These are phyloP conservation scores for Gallirallus australis DNA, from an alignment of 2,797 vertebrate species.

Conservation along the genomic window DNA sequence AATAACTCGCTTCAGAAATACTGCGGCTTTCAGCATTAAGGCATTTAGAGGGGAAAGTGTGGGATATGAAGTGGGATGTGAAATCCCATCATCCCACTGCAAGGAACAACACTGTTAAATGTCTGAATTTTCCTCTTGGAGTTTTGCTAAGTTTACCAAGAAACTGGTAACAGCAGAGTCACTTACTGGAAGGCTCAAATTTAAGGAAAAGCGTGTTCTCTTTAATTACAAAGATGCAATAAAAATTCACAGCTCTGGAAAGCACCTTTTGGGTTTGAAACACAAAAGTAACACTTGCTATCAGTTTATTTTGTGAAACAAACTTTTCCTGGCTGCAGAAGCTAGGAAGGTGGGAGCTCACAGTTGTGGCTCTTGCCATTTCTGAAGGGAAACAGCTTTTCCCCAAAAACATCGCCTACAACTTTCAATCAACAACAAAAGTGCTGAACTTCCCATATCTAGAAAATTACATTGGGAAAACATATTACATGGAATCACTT, in stretches of 20 bases:
- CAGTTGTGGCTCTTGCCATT: not conserved
- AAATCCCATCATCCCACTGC: not conserved
- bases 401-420: not conserved
- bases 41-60: not conserved
- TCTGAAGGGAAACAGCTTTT: not conserved
- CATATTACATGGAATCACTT: not conserved
- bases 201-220: not conserved
- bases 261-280: not conserved
- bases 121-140: not conserved
- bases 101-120: not conserved
- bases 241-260: not conserved
- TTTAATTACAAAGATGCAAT: not conserved
- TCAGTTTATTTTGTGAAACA: not conserved
- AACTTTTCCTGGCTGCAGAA: not conserved
- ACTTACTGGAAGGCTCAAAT: not conserved
- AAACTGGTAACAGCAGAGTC: not conserved
- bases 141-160: not conserved
- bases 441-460: not conserved
- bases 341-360: fast-evolving
- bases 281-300: not conserved
- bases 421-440: not conserved
- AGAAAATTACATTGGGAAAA: not conserved
- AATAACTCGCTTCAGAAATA: not conserved
- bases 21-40: not conserved
- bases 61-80: not conserved